Evolutionary conservation across 2,797 vertebrate species (phyloP).

Genomic region (Eulemur coronatus): DNA sequence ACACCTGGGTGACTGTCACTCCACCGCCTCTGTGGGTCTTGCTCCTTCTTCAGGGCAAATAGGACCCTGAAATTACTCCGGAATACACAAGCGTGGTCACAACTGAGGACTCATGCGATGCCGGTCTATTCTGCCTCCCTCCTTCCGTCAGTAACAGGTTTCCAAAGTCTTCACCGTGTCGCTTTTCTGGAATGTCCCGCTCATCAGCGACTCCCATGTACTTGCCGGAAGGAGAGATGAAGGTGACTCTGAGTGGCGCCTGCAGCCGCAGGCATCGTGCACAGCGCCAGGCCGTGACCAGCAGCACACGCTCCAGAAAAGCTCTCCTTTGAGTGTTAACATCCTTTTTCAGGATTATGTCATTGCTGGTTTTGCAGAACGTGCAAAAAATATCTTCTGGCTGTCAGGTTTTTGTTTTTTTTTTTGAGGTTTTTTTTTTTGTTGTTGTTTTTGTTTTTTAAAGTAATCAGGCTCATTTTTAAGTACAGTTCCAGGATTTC

Average conservation of each 20-base stretch:
- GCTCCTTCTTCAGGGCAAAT: not conserved
- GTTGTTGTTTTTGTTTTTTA: not conserved
- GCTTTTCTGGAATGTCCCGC: constrained; percentile 21
- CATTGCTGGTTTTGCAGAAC: not conserved
- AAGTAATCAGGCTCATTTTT: not conserved
- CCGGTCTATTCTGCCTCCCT: not conserved
- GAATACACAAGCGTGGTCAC: not conserved
- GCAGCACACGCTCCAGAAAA: not conserved
- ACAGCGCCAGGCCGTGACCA: not conserved
- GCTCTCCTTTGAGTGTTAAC: not conserved
- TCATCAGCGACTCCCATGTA: not conserved
- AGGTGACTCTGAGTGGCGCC: not conserved
- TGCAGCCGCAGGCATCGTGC: not conserved
- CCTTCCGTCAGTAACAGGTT: not conserved
- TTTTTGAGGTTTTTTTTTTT: not conserved
- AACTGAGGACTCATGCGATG: not conserved
- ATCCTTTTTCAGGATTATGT: not conserved
- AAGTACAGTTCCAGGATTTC: not conserved
- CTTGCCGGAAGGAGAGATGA: constrained; percentile 29
- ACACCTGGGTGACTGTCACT: not conserved
- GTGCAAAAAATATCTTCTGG: not conserved
- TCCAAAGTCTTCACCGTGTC: not conserved
- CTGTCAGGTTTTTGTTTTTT: not conserved
- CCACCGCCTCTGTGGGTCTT: not conserved
- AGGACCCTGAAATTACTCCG: not conserved